Evolutionary conservation across 2,888 invertebrate genomes (phyloP).

Genomic region (Metalampra italica): DNA sequence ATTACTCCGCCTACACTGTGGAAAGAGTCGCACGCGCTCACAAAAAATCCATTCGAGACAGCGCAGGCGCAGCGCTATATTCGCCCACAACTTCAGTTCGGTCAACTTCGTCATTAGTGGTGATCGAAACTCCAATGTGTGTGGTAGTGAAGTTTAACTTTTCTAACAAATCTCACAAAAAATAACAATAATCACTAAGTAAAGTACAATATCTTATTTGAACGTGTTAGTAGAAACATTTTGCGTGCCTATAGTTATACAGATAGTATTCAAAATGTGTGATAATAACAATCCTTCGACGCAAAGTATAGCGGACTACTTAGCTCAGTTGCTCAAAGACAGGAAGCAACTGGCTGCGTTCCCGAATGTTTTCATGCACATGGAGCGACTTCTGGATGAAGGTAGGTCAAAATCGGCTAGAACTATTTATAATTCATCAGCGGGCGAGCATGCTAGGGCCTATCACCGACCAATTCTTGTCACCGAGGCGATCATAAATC

Average conservation of each 20-base stretch:
- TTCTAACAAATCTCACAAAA: conserved; percentile 75
- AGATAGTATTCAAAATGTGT: conserved; percentile 73
- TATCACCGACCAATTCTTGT: conserved; percentile 55
- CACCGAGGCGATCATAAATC: conserved; percentile 65
- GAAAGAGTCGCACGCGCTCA: conserved; percentile 71
- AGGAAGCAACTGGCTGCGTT: conserved; percentile 99
- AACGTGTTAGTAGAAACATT: conserved; percentile 67
- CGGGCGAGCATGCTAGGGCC: conserved; percentile 35
- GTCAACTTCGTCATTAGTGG: conserved; percentile 75
- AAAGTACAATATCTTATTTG: conserved; percentile 66
- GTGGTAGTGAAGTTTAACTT: conserved; percentile 77
- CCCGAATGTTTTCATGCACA: conserved; percentile 99
- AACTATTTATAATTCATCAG: conserved; percentile 47
- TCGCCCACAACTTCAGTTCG: conserved; percentile 77
- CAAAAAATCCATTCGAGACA: conserved; percentile 68
- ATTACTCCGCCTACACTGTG: conserved; percentile 72
- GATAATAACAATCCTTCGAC: conserved; percentile 84
- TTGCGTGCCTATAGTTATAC: conserved; percentile 65
- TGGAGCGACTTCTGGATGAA: conserved; percentile 99
- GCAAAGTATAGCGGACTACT: conserved; percentile 99
- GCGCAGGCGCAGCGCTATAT: conserved; percentile 73
- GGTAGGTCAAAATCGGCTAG: conserved; percentile 81
- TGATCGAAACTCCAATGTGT: conserved; percentile 75
- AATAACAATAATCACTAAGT: conserved; percentile 74
- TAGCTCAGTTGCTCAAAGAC: conserved; percentile 99